A percentile compares a stretch with the other conserved stretches of the same genome.
Evolutionary conservation across 2,797 vertebrate species (phyloP).

Genomic region (Glyptemys insculpta): DNA sequence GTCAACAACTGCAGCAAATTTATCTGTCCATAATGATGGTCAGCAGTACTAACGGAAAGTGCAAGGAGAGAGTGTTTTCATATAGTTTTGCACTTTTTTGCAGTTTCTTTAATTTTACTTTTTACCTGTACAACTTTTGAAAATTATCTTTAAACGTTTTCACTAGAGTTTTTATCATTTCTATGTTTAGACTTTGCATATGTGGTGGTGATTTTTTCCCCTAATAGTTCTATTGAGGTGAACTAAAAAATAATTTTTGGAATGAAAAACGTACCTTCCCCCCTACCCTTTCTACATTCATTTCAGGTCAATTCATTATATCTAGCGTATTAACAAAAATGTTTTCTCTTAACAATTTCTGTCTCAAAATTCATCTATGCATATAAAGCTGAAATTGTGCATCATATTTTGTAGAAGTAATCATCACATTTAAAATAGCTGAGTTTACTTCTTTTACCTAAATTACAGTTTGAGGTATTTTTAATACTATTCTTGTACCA

Average conservation of each 20-base stretch:
- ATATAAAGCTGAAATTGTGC: neutral
- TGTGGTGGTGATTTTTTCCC: neutral
- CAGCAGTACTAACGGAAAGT: neutral
- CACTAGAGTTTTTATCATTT: rapidly evolving
- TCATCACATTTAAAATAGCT: conserved; percentile 42
- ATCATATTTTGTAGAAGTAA: conserved; percentile 14
- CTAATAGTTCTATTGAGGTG: neutral
- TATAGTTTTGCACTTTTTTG: neutral
- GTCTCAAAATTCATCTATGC: neutral
- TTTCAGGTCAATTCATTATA: neutral
- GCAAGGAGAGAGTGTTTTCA: neutral
- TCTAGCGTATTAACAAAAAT: conserved; percentile 12
- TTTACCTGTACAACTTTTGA: neutral
- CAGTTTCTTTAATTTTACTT: neutral
- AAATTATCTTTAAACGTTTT: neutral
- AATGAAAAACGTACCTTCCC: neutral
- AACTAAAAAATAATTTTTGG: neutral
- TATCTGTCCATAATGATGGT: neutral
- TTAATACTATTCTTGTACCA: neutral
- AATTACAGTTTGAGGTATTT: conserved; percentile 20
- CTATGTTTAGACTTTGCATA: neutral
- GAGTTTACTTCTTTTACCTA: conserved; percentile 29
- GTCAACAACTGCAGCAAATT: neutral
- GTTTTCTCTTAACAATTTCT: neutral
- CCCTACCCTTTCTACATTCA: neutral